Base-by-base conservation (phyloP, 64 coral and sea anemone species). In the Actinia tenebrosa region DNA sequence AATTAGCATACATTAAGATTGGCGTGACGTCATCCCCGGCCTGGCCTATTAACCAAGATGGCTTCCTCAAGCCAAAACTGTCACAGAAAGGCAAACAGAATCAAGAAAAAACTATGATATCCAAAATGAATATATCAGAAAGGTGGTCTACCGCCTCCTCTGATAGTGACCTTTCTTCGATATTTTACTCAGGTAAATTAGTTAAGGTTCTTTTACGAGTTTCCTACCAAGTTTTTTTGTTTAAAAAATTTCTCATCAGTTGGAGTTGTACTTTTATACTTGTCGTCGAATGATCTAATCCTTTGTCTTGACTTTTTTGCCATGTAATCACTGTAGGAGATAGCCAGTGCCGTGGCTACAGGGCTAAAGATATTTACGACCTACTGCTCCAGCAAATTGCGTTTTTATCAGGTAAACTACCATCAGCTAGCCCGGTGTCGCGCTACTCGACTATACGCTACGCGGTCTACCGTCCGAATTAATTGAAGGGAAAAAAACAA, bases 91-190 rank as follows among this genome's bases (percentile, higher is more conserved):
- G 86, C 88, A 88, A 97, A 97, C 82, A 90, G 92, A 97, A 93
- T 97, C 71, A 97, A 92, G 94, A 86, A 90, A 89, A 55, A 97
- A 87, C 82, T 64, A 58, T 90, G 88, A 89, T 86, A 66, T 88
- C 78, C 84, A 84, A 71, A 52, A 99, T 99, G 97, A 99, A 92
- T 78, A 91, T 84, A 79, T 88, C 97, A 84, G 97, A 99, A 87
- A 87, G 97, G 86, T 99, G 97, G 97, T 99, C 97, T 62, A 99
- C 93, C 71, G 94, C 97, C 83, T 99, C 97, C 44, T 99, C 97
- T 60, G 97, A 99, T 80, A 99, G 97, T 85, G 97, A 99, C 59
- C 83, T 99, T 45, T 99, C 97, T 42, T 99, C 93, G 54, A 62
- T 99, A 60, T 93, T 92, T 45, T 82, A 87, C 64, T 75, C 91